Evolutionary conservation across 2,797 vertebrate species (phyloP).

Genomic region (Ptychobarbus kaznakovi): DNA sequence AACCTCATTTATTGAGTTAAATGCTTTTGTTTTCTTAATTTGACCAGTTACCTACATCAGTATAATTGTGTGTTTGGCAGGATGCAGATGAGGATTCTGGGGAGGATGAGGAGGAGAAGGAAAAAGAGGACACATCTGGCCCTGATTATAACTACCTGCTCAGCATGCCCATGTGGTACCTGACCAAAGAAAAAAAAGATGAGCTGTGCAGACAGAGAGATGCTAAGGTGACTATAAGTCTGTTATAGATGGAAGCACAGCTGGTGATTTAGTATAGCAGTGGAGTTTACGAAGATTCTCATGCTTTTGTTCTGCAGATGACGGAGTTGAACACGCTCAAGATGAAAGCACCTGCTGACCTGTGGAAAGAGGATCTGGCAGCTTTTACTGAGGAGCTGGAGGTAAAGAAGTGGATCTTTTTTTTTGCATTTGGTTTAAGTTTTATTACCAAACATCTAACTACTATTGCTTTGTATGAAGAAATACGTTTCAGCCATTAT

Average conservation of each 20-base stretch:
- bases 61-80: constrained; percentile 12
- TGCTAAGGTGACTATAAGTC: constrained; percentile 79
- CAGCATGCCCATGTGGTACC: constrained; percentile 96
- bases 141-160: constrained; percentile 97
- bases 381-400: constrained; percentile 89
- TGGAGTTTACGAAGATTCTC: neutral
- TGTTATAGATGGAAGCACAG: neutral
- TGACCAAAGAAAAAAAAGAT: constrained; percentile 98
- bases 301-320: constrained; percentile 62
- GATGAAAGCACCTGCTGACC: constrained; percentile 80
- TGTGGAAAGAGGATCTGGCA: constrained; percentile 93
- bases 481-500: neutral
- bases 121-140: constrained; percentile 77
- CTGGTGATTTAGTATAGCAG: neutral
- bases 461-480: neutral
- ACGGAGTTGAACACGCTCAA: constrained; percentile 85
- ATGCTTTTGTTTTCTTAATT: neutral
- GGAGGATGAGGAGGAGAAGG: constrained; percentile 68
- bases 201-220: constrained; percentile 93
- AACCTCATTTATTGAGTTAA: neutral
- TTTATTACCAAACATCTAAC: neutral
- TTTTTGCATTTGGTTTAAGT: neutral
- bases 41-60: neutral
- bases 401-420: constrained; percentile 68
- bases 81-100: constrained; percentile 55